phyloP scores from a whole-genome alignment of 2,797 vertebrate species.

The Eospalax fontanierii region DNA sequence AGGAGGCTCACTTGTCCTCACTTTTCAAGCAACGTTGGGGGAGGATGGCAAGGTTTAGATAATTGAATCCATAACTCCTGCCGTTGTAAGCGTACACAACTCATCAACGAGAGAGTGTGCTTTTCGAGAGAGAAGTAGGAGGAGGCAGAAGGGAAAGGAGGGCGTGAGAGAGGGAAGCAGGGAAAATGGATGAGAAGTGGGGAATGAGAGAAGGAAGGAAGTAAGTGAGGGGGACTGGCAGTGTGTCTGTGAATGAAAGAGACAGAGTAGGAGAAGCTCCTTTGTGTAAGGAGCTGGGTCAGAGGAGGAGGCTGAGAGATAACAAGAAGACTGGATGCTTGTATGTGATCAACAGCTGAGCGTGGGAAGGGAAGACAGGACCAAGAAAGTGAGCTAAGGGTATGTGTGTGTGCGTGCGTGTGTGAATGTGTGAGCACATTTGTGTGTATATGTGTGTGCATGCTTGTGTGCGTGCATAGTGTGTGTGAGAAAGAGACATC shows the following conservation, averaged over 20 bases:
- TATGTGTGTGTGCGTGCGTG: background rate
- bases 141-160: fast-evolving
- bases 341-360: conserved; percentile 19
- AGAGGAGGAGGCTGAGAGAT: background rate
- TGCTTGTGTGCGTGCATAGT: background rate
- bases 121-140: background rate
- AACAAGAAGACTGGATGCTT: conserved; percentile 5
- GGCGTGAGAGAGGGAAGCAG: background rate
- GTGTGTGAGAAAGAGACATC: too few relatives aligned
- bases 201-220: background rate
- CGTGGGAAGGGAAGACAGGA: background rate
- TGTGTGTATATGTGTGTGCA: background rate
- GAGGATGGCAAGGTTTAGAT: background rate
- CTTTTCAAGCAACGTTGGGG: conserved; percentile 54
- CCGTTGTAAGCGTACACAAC: conserved; percentile 8
- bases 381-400: background rate
- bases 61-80: conserved; percentile 81
- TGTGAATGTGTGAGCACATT: background rate
- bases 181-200: background rate
- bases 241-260: conserved; percentile 20
- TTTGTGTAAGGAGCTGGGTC: conserved; percentile 3
- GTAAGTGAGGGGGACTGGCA: background rate
- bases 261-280: background rate
- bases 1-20: conserved; percentile 67
- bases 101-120: background rate